These are phyloP conservation scores for Chloroceryle aenea DNA, from an alignment of 2,113 vertebrate genomes.

Conservation along the genomic window DNA sequence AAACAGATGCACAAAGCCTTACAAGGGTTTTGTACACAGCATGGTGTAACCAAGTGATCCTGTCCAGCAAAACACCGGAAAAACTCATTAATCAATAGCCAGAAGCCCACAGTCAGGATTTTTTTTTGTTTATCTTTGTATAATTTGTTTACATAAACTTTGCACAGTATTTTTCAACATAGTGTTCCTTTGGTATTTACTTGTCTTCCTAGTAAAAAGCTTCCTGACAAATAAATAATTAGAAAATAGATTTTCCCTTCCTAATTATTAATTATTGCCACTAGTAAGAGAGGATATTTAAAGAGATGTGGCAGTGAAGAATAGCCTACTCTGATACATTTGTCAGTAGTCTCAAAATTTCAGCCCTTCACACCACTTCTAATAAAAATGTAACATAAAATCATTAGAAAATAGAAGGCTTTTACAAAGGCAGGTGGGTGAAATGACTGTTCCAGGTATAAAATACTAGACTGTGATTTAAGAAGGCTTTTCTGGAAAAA, in stretches of 20 bases:
- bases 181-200: constrained; percentile 38
- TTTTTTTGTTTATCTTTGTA: constrained; percentile 20
- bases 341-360: neutral
- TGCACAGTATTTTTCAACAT: constrained; percentile 52
- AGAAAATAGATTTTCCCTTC: constrained; percentile 10
- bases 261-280: constrained; percentile 42
- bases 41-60: neutral
- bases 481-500: neutral
- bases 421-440: neutral
- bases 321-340: neutral
- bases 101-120: constrained; percentile 4
- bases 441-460: neutral
- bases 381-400: neutral
- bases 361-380: neutral
- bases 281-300: neutral
- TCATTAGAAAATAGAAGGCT: neutral
- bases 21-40: neutral
- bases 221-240: constrained; percentile 56
- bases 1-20: constrained; percentile 42
- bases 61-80: constrained; percentile 35
- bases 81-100: constrained; percentile 39
- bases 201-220: constrained; percentile 36
- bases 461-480: neutral
- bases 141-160: constrained; percentile 59
- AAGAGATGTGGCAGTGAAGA: neutral